Conservation (phyloP, 2,888 invertebrate species). For the Melinopterus prodromus region DNA sequence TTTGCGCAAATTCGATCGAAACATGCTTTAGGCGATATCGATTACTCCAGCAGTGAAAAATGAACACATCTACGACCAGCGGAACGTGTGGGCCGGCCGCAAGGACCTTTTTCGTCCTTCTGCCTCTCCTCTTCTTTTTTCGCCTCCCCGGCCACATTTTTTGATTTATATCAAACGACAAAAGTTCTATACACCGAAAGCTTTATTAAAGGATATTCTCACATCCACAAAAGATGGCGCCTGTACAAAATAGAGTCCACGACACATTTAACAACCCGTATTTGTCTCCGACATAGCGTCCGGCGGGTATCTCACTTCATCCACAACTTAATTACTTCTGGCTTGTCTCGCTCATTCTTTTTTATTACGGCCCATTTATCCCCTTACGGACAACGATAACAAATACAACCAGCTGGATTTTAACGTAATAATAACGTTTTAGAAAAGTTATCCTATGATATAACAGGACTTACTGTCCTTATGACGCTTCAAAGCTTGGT, state of each 20-base stretch:
- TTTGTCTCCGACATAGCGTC: not conserved
- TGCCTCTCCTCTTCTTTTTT: not conserved
- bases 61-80: constrained; percentile 17
- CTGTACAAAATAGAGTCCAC: not conserved
- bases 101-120: not conserved
- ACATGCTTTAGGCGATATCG: not conserved
- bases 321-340: not conserved
- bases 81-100: constrained; percentile 7
- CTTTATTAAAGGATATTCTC: constrained; percentile 19
- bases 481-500: too few relatives aligned
- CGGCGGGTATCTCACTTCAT: not conserved
- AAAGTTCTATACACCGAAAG: constrained; percentile 14
- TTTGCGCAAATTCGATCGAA: not conserved
- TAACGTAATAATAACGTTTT: not conserved
- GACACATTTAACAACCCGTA: not conserved
- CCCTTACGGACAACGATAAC: not conserved
- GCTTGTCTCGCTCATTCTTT: not conserved
- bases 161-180: constrained; percentile 21
- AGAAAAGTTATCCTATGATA: too few relatives aligned
- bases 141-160: constrained; percentile 1
- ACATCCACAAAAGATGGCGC: constrained; percentile 7
- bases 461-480: too few relatives aligned
- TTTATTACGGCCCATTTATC: not conserved
- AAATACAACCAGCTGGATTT: not conserved
- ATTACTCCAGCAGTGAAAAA: not conserved